phyloP scores from a whole-genome alignment of 2,797 vertebrate genomes.

The Hemitrygon akajei region DNA sequence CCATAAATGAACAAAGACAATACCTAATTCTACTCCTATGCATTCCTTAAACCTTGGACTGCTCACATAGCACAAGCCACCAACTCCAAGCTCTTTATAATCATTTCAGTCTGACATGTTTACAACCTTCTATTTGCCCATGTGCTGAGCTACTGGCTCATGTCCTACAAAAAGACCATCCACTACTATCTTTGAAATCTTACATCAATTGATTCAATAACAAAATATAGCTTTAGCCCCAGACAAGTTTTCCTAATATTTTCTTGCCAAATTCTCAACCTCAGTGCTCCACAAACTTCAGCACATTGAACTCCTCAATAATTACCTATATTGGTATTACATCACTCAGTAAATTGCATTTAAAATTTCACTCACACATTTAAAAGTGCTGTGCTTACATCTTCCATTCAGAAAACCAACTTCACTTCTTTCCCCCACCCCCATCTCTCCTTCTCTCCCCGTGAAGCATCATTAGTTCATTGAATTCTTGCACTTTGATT shows the following conservation, averaged over 20 bases:
- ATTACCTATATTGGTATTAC: neutral
- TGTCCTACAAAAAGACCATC: neutral
- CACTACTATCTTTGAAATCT: neutral
- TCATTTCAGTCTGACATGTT: neutral
- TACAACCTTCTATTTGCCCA: neutral
- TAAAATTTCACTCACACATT: neutral
- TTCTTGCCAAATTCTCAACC: neutral
- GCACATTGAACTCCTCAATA: neutral
- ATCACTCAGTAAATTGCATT: neutral
- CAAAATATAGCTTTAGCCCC: neutral
- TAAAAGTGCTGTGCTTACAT: neutral
- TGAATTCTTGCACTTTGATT: neutral
- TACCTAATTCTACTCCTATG: neutral
- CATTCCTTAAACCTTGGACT: neutral
- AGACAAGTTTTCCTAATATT: neutral
- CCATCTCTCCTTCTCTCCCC: neutral
- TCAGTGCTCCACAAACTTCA: neutral
- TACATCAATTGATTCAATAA: neutral
- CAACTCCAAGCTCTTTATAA: neutral
- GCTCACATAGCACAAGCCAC: neutral
- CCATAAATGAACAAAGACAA: neutral
- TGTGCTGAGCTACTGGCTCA: neutral
- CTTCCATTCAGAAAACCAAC: neutral
- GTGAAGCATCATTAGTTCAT: neutral
- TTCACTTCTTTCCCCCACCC: neutral